phyloP scores from a whole-genome alignment of 2,888 invertebrate genomes.

The Ptychoptera contaminata region DNA sequence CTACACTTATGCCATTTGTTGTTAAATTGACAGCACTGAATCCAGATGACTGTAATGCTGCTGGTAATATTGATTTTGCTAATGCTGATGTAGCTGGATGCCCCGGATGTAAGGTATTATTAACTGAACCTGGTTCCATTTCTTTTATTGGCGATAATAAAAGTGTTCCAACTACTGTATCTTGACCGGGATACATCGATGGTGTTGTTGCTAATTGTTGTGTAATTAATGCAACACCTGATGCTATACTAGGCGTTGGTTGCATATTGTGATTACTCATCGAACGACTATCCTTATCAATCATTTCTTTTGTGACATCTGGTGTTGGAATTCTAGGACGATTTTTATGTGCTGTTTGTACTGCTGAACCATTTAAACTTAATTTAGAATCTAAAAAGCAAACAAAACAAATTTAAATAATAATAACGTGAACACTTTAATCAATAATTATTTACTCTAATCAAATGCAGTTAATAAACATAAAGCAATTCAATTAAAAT shows the following conservation, averaged over 20 bases:
- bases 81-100: constrained; percentile 61
- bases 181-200: constrained; percentile 39
- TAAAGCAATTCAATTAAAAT: no score
- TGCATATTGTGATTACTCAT: constrained; percentile 27
- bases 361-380: constrained; percentile 45
- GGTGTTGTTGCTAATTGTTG: constrained; percentile 40
- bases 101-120: constrained; percentile 55
- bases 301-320: constrained; percentile 67
- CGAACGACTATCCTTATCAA: constrained; percentile 48
- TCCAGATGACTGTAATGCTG: constrained; percentile 16
- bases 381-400: constrained; percentile 39
- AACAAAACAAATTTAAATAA: constrained; percentile 4
- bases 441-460: not conserved
- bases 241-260: constrained; percentile 26
- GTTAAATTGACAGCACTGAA: constrained; percentile 10
- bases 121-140: constrained; percentile 58
- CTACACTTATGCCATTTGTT: not conserved
- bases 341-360: constrained; percentile 41
- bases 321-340: constrained; percentile 82
- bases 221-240: constrained; percentile 52
- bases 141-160: constrained; percentile 74
- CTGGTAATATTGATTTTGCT: constrained; percentile 58
- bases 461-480: no score
- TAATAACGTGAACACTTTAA: constrained; percentile 1
- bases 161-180: constrained; percentile 58